Conservation (phyloP, 2,797 vertebrate genomes). For the Pteropus rufus region DNA sequence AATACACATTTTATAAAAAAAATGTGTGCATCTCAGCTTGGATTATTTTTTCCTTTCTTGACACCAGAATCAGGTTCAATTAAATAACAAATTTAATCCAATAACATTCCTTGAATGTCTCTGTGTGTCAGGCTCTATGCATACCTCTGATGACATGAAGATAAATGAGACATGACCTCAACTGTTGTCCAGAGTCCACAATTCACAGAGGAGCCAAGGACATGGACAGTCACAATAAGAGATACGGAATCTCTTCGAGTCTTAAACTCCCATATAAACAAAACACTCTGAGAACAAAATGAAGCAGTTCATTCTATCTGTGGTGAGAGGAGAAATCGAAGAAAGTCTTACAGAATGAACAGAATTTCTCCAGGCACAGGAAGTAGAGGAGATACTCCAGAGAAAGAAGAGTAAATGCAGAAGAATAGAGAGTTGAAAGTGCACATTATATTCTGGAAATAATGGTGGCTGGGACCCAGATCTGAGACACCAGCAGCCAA, state of each 20-base stretch:
- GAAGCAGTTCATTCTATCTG: not conserved
- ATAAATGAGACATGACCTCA: not conserved
- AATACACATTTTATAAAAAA: not conserved
- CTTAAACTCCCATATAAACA: not conserved
- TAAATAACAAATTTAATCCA: not conserved
- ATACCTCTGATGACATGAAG: not conserved
- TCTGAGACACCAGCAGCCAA: not conserved
- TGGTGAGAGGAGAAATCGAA: not conserved
- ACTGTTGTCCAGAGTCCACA: not conserved
- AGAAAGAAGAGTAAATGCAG: not conserved
- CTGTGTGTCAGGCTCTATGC: not conserved
- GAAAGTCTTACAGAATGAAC: not conserved
- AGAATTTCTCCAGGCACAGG: not conserved
- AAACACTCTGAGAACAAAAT: not conserved
- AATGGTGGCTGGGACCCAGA: not conserved
- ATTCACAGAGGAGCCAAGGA: not conserved
- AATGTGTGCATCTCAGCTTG: not conserved
- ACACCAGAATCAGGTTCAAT: not conserved
- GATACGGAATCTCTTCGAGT: not conserved
- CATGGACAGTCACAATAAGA: fast-evolving
- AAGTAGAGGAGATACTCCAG: not conserved
- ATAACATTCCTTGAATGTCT: not conserved
- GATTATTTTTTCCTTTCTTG: not conserved
- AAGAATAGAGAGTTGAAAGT: not conserved
- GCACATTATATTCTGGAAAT: fast-evolving